Conservation (phyloP, 2,113 vertebrate genomes). For the Oenanthe melanoleuca region DNA sequence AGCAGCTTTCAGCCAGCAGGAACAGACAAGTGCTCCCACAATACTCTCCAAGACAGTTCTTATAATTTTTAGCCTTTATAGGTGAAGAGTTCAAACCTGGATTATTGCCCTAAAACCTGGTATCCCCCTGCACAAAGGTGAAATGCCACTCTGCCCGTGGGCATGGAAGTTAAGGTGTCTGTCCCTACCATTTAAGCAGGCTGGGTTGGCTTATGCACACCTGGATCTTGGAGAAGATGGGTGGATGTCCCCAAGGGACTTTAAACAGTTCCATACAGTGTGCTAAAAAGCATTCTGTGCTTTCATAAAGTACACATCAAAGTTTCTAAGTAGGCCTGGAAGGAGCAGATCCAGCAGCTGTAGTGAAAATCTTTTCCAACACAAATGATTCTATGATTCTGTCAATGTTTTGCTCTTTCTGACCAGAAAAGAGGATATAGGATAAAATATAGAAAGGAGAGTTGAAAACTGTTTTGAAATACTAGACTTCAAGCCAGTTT, state of each 20-base stretch:
- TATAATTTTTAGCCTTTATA: background rate
- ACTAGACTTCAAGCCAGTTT: background rate
- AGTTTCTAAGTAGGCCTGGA: background rate
- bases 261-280: background rate
- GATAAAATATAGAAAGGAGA: background rate
- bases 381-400: background rate
- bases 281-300: background rate
- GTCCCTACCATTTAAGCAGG: background rate
- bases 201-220: background rate
- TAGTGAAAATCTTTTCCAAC: background rate
- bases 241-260: background rate
- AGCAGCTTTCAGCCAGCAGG: background rate
- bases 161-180: background rate
- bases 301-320: background rate
- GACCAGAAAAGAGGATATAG: background rate
- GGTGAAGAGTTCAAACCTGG: background rate
- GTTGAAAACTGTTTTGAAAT: background rate
- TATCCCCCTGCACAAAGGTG: background rate
- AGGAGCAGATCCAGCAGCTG: background rate
- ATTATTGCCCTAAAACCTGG: background rate
- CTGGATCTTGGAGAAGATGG: background rate
- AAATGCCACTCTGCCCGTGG: background rate
- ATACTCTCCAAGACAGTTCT: background rate
- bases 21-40: background rate
- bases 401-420: background rate